phyloP scores from a whole-genome alignment of 1,140 invertebrate species.

The Drosophila micromelanica region DNA sequence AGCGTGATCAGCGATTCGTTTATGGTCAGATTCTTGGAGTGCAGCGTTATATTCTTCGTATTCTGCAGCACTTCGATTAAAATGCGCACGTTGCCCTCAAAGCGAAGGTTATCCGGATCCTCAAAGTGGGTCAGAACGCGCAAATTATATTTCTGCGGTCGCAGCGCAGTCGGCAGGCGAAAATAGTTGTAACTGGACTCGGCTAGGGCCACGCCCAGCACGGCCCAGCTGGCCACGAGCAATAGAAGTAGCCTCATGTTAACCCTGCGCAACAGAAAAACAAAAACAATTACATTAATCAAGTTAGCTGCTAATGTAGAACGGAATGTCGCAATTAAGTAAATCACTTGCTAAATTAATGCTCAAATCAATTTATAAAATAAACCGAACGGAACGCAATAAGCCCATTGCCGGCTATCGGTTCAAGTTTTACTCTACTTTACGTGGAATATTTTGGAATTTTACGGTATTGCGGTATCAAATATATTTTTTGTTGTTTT shows the following conservation, averaged over 20 bases:
- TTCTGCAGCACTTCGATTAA: conserved; percentile 85
- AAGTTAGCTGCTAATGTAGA: conserved; percentile 33
- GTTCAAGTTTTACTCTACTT: neutral
- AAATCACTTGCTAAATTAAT: conserved; percentile 47
- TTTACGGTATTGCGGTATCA: too few species aligned
- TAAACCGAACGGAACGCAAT: conserved; percentile 45
- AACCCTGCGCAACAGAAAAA: conserved; percentile 25
- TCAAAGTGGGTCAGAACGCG: conserved; percentile 87
- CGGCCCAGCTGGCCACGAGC: conserved; percentile 48
- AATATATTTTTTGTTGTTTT: too few species aligned
- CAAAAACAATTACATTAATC: too few species aligned
- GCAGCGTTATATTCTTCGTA: conserved; percentile 89
- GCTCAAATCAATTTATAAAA: conserved; percentile 48
- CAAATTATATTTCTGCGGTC: conserved; percentile 89
- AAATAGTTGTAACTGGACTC: conserved; percentile 80
- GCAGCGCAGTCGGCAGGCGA: conserved; percentile 87
- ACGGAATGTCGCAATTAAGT: conserved; percentile 57
- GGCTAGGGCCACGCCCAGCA: conserved; percentile 29
- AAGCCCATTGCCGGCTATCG: neutral
- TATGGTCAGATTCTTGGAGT: conserved; percentile 87
- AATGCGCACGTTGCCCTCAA: conserved; percentile 87
- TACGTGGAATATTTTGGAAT: neutral
- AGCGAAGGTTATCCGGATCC: conserved; percentile 86
- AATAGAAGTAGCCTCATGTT: conserved; percentile 63
- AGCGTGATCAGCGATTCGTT: conserved; percentile 84